Evolutionary conservation across 2,888 invertebrate species (phyloP), one percentile per base, ranked within the genome.

Genomic region (Nasonovia ribisnigri): DNA sequence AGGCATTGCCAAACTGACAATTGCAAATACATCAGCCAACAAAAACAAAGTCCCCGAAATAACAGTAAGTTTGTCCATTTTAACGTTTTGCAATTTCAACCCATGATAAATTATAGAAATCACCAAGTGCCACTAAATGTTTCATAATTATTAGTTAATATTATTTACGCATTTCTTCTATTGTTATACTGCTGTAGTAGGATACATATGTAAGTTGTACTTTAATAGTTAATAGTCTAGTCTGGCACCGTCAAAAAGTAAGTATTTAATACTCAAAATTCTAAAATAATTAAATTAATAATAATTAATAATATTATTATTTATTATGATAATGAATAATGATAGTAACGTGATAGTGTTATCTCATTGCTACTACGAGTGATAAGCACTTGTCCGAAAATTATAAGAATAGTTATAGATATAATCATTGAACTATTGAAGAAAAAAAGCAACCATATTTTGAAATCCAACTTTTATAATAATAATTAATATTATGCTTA

Each of bases 1-100:
- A 88, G 99, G 99, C 97, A 99, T 98, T 57, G 98, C 98, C 95
- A 99, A 96, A 96, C 98, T 98, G 3, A 98, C 97, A 95, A 99
- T 98, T 11, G 99, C 99, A 96, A 99, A 99, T 92, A 99, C 97
- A 96, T 99, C 98, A 67, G 99, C 99, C 67, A 98, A 97, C 96
- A 98, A 97, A 96, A 99, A 99, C 92, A 99, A 96, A 5, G 98
- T 98, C 13, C 98, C 98, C 88, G 99, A 99, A 95, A 99, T 98
- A 95, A 98, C 96, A 51, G 98, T 98, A 95, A 99, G 96, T 96
- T 98, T 98, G 96, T 99, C 99, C 99, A 99, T 99, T 29, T 84
- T 94, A 54, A 46, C 16, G 11, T 87, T 16, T 43, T 51, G 13
- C 4, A 29, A 67, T 42, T 87, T 92, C 60, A 88, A 67, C 60